These are phyloP conservation scores for Agonopterix arenella DNA, from an alignment of 2,888 invertebrate species.

Conservation along the genomic window DNA sequence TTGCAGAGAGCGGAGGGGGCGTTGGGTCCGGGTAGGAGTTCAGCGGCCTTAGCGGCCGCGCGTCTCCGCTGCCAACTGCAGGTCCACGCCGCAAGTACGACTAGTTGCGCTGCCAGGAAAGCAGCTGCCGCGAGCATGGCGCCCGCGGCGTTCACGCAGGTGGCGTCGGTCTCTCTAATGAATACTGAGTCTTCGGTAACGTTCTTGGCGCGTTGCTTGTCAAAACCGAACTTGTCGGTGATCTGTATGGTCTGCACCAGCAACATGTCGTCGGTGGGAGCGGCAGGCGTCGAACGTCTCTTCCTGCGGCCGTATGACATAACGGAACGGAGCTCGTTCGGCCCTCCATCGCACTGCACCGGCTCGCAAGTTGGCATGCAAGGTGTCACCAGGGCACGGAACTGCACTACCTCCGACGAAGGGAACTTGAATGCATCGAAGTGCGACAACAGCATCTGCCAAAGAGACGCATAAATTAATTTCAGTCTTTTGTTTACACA, in stretches of 20 bases:
- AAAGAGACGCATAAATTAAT: conserved; percentile 20
- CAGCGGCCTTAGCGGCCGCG: conserved; percentile 79
- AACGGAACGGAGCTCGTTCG: conserved; percentile 88
- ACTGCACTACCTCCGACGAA: conserved; percentile 95
- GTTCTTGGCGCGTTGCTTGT: conserved; percentile 80
- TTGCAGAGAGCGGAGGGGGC: conserved; percentile 84
- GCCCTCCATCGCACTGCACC: conserved; percentile 91
- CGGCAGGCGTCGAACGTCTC: conserved; percentile 80
- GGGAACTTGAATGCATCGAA: conserved; percentile 98
- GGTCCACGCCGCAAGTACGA: conserved; percentile 91
- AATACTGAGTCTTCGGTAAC: conserved; percentile 84
- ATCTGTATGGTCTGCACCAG: conserved; percentile 94
- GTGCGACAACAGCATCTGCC: conserved; percentile 88
- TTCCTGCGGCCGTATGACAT: conserved; percentile 90
- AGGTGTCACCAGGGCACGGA: conserved; percentile 95
- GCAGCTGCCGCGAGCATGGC: conserved; percentile 90
- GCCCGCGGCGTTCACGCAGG: conserved; percentile 87
- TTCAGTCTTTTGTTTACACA: background rate
- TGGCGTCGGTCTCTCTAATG: conserved; percentile 77
- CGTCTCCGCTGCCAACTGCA: conserved; percentile 91
- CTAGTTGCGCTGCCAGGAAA: conserved; percentile 91
- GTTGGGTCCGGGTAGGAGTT: conserved; percentile 80
- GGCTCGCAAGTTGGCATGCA: conserved; percentile 96
- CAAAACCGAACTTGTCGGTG: conserved; percentile 93
- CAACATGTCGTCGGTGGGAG: conserved; percentile 86